Evolutionary conservation across 1,140 invertebrate genomes (phyloP), one percentile per base, ranked within the genome.

Genomic region (Gerris buenoi): DNA sequence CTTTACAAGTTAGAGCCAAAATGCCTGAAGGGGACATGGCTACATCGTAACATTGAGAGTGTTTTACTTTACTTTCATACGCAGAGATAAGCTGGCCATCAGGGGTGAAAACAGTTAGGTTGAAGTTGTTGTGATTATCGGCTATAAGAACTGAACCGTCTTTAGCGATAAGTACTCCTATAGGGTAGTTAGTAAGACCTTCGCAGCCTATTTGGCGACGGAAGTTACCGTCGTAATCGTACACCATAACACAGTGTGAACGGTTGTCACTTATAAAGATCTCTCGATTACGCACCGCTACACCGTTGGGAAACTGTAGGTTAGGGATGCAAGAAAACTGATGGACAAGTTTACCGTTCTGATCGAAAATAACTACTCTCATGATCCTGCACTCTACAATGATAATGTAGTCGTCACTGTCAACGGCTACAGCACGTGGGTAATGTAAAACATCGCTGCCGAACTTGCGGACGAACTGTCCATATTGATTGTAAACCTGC

Each of bases 41-140:
- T 27, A 98, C 95, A 77, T 99, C 97, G 78, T 98, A 99, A 80
- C 97, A 99, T 78, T 99, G 97, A 25, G 97, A 97, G 77, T 99
- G 97, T 78, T 99, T 99, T 59, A 98, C 96, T 79, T 98, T 98
- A 74, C 92, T 95, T 78, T 99, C 97, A 46, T 98, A 81, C 1
- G 97, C 97, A 18, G 93, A 95, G 10, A 98, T 89, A 70, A 98
- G 79, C 73, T 94, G 90, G 0, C 96, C 97, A 73, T 98, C 94
- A 79, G 97, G 91, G 10, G 92, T 93, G 81, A 95, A 95, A 74
- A 98, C 95, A 63, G 97, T 99, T 76, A 99, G 79, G 77, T 99
- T 99, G 82, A 99, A 99, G 79, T 99, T 99, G 82, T 99, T 99
- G 80, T 99, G 97, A 81, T 99, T 99, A 80, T 99, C 97, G 27